Conservation (phyloP, 2,888 invertebrate species). For the Monoplex corrugatus region DNA sequence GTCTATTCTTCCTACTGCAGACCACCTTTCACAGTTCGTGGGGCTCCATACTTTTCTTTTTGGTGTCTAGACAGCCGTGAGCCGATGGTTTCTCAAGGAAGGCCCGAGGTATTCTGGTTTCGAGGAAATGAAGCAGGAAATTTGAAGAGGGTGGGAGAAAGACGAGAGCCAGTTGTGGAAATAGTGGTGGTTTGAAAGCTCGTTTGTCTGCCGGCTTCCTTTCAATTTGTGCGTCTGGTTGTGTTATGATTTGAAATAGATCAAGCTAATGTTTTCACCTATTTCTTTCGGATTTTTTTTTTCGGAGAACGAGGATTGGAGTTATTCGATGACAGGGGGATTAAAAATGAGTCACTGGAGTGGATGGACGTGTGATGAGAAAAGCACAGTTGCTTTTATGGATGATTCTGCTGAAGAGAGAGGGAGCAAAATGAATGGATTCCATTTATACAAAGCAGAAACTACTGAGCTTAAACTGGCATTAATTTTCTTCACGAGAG, state of each 20-base stretch:
- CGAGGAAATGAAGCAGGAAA: constrained; percentile 43
- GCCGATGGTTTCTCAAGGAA: neutral
- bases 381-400: too few relatives aligned
- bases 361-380: too few relatives aligned
- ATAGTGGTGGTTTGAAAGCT: constrained; percentile 19
- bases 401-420: too few relatives aligned
- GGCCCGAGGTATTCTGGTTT: neutral
- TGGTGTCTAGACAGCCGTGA: constrained; percentile 15
- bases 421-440: too few relatives aligned
- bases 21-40: constrained; percentile 30
- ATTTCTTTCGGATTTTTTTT: neutral
- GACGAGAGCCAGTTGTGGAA: constrained; percentile 22
- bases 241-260: constrained; percentile 36
- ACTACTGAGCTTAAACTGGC: too few relatives aligned
- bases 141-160: constrained; percentile 38
- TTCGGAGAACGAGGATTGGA: too few relatives aligned
- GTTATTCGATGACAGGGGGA: too few relatives aligned
- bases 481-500: too few relatives aligned
- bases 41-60: constrained; percentile 9
- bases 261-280: constrained; percentile 20
- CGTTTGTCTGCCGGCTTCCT: constrained; percentile 11
- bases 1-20: neutral
- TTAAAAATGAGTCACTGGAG: too few relatives aligned
- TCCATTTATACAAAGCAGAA: too few relatives aligned
- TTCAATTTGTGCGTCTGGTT: neutral